Percentiles rank a stretch among this genome's conserved stretches.
phyloP scores from a whole-genome alignment of 2,797 vertebrate genomes.

The Tauraco hartlaubi region DNA sequence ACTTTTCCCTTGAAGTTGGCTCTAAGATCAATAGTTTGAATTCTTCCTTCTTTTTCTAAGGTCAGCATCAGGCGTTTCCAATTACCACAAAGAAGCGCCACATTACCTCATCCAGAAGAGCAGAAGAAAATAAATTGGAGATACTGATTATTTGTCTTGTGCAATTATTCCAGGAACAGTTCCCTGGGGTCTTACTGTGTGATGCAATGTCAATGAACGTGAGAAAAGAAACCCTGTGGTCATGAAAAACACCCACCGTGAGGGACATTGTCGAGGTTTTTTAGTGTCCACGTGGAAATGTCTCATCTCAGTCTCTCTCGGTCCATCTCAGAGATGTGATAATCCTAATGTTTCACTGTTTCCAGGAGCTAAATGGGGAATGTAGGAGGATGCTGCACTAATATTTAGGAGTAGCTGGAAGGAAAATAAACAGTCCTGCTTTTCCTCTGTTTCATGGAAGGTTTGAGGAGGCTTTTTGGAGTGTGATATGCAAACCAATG shows the following conservation, averaged over 20 bases:
- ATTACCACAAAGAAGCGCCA: neutral
- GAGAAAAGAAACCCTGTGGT: neutral
- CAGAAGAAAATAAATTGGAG: neutral
- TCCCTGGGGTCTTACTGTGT: neutral
- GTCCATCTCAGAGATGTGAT: neutral
- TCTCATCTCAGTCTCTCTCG: neutral
- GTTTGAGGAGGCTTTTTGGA: neutral
- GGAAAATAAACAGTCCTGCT: neutral
- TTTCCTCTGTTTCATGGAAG: neutral
- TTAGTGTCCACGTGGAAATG: neutral
- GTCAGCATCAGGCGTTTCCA: neutral
- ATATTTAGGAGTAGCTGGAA: neutral
- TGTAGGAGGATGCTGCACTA: neutral
- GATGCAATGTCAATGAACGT: neutral
- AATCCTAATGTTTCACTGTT: rapidly evolving
- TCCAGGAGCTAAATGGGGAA: neutral
- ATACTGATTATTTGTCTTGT: neutral
- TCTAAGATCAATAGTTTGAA: neutral
- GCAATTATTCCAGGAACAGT: neutral
- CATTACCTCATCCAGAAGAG: neutral
- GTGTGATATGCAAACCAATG: too few species aligned
- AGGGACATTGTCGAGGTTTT: neutral
- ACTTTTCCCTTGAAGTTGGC: neutral
- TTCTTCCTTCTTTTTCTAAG: neutral
- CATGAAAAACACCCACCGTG: neutral